phyloP scores from a whole-genome alignment of 2,888 invertebrate genomes.

The Orthosia gothica region DNA sequence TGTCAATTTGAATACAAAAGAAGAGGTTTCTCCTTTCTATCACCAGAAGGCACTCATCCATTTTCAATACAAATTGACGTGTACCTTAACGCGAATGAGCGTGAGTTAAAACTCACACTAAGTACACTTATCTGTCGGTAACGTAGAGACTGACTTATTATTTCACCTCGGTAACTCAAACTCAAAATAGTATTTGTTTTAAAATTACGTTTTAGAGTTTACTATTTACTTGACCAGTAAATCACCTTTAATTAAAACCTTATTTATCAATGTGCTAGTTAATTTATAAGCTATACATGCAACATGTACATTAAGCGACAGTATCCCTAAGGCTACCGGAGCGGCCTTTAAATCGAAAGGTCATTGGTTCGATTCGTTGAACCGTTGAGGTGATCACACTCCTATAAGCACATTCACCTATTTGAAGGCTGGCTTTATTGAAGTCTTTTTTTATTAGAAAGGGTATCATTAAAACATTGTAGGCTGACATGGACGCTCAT shows the following conservation, averaged over 20 bases:
- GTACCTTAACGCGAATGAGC: no score
- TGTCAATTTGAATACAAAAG: no score
- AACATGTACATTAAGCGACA: conserved; percentile 51
- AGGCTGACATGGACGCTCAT: background rate
- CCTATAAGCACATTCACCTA: conserved; percentile 57
- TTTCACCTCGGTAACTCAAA: no score
- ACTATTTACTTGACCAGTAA: background rate
- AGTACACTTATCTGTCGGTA: no score
- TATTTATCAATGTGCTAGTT: background rate
- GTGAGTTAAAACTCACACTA: no score
- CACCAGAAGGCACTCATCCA: no score
- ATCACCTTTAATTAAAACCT: background rate
- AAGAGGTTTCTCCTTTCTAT: no score
- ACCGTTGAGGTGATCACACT: conserved; percentile 60
- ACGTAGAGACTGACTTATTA: no score
- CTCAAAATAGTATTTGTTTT: background rate
- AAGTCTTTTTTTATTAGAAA: conserved; percentile 29
- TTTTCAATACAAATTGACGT: no score
- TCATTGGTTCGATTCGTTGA: conserved; percentile 59
- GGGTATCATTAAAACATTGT: conserved; percentile 20
- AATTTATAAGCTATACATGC: conserved; percentile 32
- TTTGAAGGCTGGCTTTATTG: conserved; percentile 39
- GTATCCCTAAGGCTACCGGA: conserved; percentile 52
- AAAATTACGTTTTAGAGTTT: background rate
- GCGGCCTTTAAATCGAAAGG: conserved; percentile 59